Percentiles rank a stretch among this genome's conserved stretches.
Conservation (phyloP, 2,888 invertebrate species). For the Prostheceraeus crozeri region DNA sequence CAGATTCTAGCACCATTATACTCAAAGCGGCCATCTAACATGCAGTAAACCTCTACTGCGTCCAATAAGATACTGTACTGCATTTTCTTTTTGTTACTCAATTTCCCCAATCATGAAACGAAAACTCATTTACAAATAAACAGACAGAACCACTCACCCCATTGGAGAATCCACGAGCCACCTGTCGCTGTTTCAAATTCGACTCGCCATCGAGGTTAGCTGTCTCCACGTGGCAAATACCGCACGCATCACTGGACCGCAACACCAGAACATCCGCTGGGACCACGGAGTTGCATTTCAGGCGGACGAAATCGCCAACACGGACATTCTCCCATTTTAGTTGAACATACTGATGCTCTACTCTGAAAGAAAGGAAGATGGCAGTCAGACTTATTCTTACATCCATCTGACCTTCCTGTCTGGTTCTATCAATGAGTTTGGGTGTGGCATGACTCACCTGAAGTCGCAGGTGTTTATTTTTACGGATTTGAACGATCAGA, state of each 20-base stretch:
- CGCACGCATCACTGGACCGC: constrained; percentile 76
- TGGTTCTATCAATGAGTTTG: too few relatives aligned
- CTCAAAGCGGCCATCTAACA: too few relatives aligned
- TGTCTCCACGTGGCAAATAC: constrained; percentile 85
- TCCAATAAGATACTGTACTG: too few relatives aligned
- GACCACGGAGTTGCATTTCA: constrained; percentile 68
- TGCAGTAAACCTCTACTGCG: too few relatives aligned
- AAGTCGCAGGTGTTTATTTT: too few relatives aligned
- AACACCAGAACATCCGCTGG: constrained; percentile 79
- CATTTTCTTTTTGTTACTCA: too few relatives aligned
- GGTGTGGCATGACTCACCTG: too few relatives aligned
- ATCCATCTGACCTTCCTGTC: too few relatives aligned
- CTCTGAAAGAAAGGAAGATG: constrained; percentile 32
- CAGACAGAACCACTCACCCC: not conserved
- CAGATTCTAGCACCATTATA: too few relatives aligned
- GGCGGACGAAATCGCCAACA: constrained; percentile 87
- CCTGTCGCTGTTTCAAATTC: constrained; percentile 82
- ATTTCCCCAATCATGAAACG: too few relatives aligned
- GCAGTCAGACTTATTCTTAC: too few relatives aligned
- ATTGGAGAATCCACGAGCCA: constrained; percentile 10
- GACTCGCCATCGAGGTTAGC: constrained; percentile 90
- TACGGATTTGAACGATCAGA: too few relatives aligned
- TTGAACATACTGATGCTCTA: constrained; percentile 55
- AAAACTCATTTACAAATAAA: not conserved
- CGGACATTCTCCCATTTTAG: constrained; percentile 71